A percentile compares a stretch with the other conserved stretches of the same genome.
Conservation (phyloP, 1,140 invertebrate genomes). For the Ctenoplectra terminalis region DNA sequence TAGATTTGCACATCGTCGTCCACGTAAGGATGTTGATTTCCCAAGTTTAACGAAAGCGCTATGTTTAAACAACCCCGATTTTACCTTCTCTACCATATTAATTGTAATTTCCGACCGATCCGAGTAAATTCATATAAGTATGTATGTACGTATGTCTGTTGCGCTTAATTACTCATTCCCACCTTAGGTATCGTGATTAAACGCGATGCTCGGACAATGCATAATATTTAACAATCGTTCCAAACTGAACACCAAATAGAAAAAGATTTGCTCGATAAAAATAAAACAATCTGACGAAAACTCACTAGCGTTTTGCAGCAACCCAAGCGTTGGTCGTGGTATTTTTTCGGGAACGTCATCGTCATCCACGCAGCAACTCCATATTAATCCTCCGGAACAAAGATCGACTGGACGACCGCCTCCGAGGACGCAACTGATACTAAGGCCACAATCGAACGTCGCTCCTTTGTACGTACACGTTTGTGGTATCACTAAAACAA, state of each 20-base stretch:
- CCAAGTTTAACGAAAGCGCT: slow-evolving; percentile 80
- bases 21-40: slow-evolving; percentile 79
- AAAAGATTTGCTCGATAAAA: background rate
- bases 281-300: background rate
- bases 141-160: background rate
- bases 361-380: slow-evolving; percentile 95
- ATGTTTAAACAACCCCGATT: slow-evolving; percentile 58
- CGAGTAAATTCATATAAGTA: background rate
- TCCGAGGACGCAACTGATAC: slow-evolving; percentile 94
- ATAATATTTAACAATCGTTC: background rate
- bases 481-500: slow-evolving; percentile 94
- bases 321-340: slow-evolving; percentile 83
- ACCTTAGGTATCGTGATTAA: background rate
- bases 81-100: background rate
- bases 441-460: slow-evolving; percentile 93
- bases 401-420: slow-evolving; percentile 94
- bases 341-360: slow-evolving; percentile 84
- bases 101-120: background rate
- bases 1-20: slow-evolving; percentile 80
- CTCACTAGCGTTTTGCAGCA: slow-evolving; percentile 94
- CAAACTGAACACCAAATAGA: background rate
- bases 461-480: slow-evolving; percentile 94
- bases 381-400: slow-evolving; percentile 96
- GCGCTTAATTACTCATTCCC: background rate
- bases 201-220: background rate